These are phyloP conservation scores for Hydrotaea cyrtoneurina DNA, from an alignment of 2,888 invertebrate genomes.

Conservation along the genomic window DNA sequence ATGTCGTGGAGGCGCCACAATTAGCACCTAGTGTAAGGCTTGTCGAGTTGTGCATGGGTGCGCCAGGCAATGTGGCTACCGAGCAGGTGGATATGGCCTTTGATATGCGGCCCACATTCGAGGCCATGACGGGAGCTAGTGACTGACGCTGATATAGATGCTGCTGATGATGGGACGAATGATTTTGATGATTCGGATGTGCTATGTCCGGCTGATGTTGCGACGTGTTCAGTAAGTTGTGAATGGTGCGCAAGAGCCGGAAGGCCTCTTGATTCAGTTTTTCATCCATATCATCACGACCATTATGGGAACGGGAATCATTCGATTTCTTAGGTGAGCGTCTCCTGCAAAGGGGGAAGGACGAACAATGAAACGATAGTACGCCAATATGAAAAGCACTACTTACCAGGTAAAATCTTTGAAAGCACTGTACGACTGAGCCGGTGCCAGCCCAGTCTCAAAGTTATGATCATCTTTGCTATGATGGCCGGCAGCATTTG, in stretches of 20 bases:
- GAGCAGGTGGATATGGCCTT: constrained; percentile 70
- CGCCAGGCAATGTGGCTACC: constrained; percentile 67
- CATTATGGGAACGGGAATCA: constrained; percentile 70
- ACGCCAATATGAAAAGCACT: neutral
- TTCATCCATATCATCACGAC: constrained; percentile 83
- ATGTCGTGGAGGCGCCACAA: constrained; percentile 39
- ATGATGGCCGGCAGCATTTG: constrained; percentile 36
- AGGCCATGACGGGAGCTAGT: constrained; percentile 38
- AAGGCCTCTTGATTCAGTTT: constrained; percentile 86
- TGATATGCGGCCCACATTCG: constrained; percentile 68
- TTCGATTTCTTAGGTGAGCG: constrained; percentile 81
- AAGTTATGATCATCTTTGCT: constrained; percentile 56
- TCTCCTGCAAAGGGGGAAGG: constrained; percentile 72
- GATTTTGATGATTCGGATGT: constrained; percentile 50
- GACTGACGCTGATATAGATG: constrained; percentile 62
- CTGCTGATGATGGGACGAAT: neutral
- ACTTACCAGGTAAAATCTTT: constrained; percentile 84
- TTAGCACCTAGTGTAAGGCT: constrained; percentile 58
- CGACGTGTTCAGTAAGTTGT: constrained; percentile 84
- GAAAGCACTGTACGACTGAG: constrained; percentile 80
- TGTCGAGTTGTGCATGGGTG: constrained; percentile 73
- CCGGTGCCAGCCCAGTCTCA: constrained; percentile 68
- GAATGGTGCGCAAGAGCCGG: constrained; percentile 84
- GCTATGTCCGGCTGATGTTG: constrained; percentile 85
- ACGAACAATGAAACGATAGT: neutral